Base-by-base conservation (phyloP, 2,888 invertebrate species). In the Nysson spinosus region DNA sequence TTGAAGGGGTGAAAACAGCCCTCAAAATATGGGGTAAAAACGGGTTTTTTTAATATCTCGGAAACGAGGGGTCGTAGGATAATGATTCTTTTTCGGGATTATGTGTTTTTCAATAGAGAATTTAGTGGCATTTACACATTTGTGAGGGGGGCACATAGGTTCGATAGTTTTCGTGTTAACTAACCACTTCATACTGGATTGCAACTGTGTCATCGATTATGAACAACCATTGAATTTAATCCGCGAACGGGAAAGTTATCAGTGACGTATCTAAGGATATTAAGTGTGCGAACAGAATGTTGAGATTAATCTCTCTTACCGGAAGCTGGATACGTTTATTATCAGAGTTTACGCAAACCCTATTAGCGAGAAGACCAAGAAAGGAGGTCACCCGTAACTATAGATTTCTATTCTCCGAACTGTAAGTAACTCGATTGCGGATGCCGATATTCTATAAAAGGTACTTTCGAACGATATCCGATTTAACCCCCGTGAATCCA, bases 401-500 rank as follows among this genome's bases (percentile, higher is more conserved):
- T 64, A 64, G 57, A 61, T 44, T 30, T 22, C 51, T 66, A 51
- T 47, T 43, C 42, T 32, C 6, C 51, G 56, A 56, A 63, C 66
- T 63, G 66, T 66, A 56, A 66, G 50, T 63, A 63, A 63, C 51
- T 66, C 35, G 56, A 66, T 56, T 56, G 63, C 64, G 37, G 42
- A 56, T 55, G 56, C 32, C 43, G 28, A 24, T 42, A 42, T 51
- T 47, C 47, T 46, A 51, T 64, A 63, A 63, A 47, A 56, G 56
- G 51, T 51, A 65, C 43, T 32, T 34, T 52, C 42, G 19, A 63
- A 34, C 40, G 55, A 46, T 51, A 50, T 55, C 14, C 63, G 55
- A 55, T 46, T 55, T 50, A 43, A 37, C 42, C 32, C n/a, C 22
- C 24, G 24, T 39, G 24, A 2, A 34, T 34, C 9, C 4, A 14